Conservation (phyloP, 2,888 invertebrate genomes). For the Odiellus spinosus region DNA sequence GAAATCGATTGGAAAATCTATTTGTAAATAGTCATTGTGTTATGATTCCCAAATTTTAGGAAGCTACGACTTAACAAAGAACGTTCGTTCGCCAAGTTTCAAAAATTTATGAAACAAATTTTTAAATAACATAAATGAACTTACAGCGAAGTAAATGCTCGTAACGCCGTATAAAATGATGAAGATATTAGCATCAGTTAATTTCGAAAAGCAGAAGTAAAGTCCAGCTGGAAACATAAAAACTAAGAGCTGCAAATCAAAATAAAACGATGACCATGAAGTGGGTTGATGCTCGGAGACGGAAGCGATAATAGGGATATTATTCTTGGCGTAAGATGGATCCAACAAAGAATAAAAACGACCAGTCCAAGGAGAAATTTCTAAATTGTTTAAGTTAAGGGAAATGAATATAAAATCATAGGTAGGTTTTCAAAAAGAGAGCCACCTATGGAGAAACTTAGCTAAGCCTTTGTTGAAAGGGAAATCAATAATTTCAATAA, state of each 20-base stretch:
- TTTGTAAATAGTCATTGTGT: no score
- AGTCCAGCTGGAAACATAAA: conserved; percentile 84
- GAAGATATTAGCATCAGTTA: conserved; percentile 92
- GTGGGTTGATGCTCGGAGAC: conserved; percentile 98
- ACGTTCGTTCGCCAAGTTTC: no score
- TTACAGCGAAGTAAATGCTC: conserved; percentile 90
- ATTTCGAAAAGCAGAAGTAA: conserved; percentile 86
- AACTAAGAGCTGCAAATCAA: conserved; percentile 87
- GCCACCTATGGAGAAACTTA: neutral
- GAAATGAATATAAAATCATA: no score
- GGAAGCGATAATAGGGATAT: conserved; percentile 94
- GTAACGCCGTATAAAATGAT: conserved; percentile 93
- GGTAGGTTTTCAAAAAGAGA: no score
- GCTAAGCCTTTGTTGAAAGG: no score
- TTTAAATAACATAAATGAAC: conserved; percentile 20
- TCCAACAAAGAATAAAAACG: conserved; percentile 90
- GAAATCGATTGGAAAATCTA: no score
- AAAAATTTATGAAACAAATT: no score
- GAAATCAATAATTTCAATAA: no score
- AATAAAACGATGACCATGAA: conserved; percentile 96
- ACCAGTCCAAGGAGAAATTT: conserved; percentile 96
- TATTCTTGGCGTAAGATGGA: conserved; percentile 94
- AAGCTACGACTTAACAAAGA: no score
- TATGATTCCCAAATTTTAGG: no score
- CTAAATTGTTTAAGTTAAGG: conserved; percentile 36